Conservation (phyloP, 2,888 invertebrate genomes). For the Lochmaea capreae region DNA sequence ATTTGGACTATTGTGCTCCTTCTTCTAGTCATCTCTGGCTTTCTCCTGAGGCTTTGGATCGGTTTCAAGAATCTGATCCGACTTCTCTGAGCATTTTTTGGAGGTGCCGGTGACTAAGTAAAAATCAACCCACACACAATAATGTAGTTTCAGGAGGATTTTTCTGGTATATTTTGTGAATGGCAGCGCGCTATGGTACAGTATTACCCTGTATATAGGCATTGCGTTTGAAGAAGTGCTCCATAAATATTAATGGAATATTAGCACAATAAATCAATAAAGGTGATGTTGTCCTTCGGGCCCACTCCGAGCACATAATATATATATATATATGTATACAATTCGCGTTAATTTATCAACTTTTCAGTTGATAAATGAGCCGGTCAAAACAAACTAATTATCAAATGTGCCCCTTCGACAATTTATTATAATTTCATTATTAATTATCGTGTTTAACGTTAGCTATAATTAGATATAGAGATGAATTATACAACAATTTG, state of each 20-base stretch:
- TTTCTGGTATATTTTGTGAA: not conserved
- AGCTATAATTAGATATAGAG: not conserved
- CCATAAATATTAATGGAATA: slow-evolving; percentile 30
- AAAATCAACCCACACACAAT: no score
- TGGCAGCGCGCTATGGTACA: not conserved
- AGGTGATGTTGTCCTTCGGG: slow-evolving; percentile 29
- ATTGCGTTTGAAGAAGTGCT: slow-evolving; percentile 1
- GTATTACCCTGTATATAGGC: not conserved
- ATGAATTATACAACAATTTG: not conserved
- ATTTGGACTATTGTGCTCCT: no score
- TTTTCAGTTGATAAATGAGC: slow-evolving; percentile 26
- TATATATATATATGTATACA: no score
- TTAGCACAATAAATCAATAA: slow-evolving; percentile 36
- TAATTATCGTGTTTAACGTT: not conserved
- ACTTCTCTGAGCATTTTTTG: no score
- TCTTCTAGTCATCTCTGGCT: no score
- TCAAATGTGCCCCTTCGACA: not conserved
- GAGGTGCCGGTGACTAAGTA: no score
- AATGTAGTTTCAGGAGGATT: no score
- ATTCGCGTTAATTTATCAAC: slow-evolving; percentile 28
- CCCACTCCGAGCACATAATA: slow-evolving; percentile 13
- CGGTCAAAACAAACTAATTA: slow-evolving; percentile 9
- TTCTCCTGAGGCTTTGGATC: no score
- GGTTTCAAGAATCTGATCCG: no score
- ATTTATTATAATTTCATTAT: not conserved